Evolutionary conservation across 2,113 vertebrate genomes (phyloP).

Genomic region (Tychaedon coryphoeus): DNA sequence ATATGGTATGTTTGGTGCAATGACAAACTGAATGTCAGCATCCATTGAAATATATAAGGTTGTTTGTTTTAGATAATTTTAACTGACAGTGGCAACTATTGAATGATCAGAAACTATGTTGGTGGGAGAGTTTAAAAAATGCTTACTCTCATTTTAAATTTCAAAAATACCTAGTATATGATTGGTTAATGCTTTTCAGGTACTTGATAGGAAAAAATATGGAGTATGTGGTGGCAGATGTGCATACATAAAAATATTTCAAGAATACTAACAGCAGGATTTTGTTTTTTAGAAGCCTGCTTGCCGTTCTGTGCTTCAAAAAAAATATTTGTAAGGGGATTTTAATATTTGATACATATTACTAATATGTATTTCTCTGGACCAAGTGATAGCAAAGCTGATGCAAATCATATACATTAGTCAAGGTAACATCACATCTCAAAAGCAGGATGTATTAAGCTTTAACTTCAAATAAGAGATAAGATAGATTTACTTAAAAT

Average conservation of each 20-base stretch:
- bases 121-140: not conserved
- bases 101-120: not conserved
- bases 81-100: not conserved
- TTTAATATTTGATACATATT: not conserved
- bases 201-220: not conserved
- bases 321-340: not conserved
- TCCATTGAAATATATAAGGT: not conserved
- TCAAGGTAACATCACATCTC: not conserved
- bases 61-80: not conserved
- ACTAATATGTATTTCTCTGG: not conserved
- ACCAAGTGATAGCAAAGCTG: not conserved
- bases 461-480: not conserved
- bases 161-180: not conserved
- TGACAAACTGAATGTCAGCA: not conserved
- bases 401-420: not conserved
- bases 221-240: not conserved
- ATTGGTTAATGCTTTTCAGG: not conserved
- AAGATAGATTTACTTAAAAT: not conserved
- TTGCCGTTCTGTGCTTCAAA: not conserved
- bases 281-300: not conserved
- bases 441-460: not conserved
- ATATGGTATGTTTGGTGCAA: not conserved
- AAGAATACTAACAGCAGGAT: not conserved
- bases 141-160: not conserved
- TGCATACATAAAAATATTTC: not conserved